Percentiles rank a stretch among this genome's conserved stretches.
Conservation (phyloP, 1,140 invertebrate genomes). For the Trichogramma pretiosum region DNA sequence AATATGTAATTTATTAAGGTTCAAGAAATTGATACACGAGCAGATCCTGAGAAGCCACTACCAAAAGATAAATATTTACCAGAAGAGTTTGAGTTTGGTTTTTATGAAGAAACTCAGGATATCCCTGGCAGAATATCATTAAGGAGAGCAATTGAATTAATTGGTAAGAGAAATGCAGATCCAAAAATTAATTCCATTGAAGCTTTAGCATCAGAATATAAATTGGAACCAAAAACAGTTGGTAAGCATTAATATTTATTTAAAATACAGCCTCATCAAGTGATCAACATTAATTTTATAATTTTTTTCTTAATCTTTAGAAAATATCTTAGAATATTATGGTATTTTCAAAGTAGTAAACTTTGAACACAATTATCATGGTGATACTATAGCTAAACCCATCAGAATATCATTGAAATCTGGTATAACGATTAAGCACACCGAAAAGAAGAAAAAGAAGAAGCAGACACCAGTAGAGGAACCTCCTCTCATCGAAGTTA, state of each 20-base stretch:
- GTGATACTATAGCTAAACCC: too few species aligned
- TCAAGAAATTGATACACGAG: conserved; percentile 15
- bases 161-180: conserved; percentile 53
- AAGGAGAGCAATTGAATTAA: conserved; percentile 45
- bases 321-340: conserved; percentile 48
- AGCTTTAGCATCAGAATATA: conserved; percentile 58
- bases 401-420: neutral
- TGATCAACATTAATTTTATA: neutral
- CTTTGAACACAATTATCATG: neutral
- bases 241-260: too few species aligned
- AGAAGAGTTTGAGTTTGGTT: conserved; percentile 32
- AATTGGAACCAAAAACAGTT: conserved; percentile 52
- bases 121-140: conserved; percentile 38
- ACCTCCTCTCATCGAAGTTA: too few species aligned
- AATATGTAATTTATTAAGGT: conserved; percentile 9
- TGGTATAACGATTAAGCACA: neutral
- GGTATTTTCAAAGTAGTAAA: conserved; percentile 44
- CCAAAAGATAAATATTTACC: conserved; percentile 38
- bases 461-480: too few species aligned
- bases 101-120: conserved; percentile 24
- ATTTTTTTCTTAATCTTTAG: conserved; percentile 30
- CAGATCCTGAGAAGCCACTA: conserved; percentile 33
- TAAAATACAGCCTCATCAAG: too few species aligned
- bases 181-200: conserved; percentile 46
- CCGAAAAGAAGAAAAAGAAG: neutral